A percentile compares a stretch with the other conserved stretches of the same genome.
These are phyloP conservation scores for Macrobrachium rosenbergii DNA, from an alignment of 1,140 invertebrate species.

Conservation along the genomic window DNA sequence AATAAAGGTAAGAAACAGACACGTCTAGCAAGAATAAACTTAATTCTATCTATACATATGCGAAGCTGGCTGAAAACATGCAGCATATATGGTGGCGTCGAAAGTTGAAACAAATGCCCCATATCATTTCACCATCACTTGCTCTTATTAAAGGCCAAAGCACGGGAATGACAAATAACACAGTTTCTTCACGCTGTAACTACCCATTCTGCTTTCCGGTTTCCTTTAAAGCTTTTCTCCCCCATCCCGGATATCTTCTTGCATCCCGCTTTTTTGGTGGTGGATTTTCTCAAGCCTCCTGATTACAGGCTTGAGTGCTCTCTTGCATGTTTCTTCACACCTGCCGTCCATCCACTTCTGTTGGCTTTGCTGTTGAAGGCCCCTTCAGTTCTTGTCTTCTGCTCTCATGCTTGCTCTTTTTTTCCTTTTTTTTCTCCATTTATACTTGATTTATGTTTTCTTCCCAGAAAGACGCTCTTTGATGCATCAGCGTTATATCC, in stretches of 20 bases:
- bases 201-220: background rate
- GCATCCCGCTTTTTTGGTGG: background rate
- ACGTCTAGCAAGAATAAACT: too few species aligned
- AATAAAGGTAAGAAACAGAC: too few species aligned
- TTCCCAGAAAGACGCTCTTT: too few species aligned
- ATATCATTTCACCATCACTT: too few species aligned
- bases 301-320: background rate
- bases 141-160: too few species aligned
- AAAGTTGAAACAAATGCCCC: too few species aligned
- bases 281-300: background rate
- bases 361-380: too few species aligned
- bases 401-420: background rate
- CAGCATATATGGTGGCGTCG: too few species aligned
- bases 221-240: background rate
- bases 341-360: background rate
- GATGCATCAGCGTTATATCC: too few species aligned
- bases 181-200: background rate
- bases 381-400: background rate
- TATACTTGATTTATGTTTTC: background rate
- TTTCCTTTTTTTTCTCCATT: background rate
- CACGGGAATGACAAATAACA: too few species aligned
- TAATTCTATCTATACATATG: too few species aligned
- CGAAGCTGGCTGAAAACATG: too few species aligned
- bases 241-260: background rate
- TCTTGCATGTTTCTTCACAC: background rate